Conservation (phyloP, 2,888 invertebrate species). For the Linyphia triangularis region DNA sequence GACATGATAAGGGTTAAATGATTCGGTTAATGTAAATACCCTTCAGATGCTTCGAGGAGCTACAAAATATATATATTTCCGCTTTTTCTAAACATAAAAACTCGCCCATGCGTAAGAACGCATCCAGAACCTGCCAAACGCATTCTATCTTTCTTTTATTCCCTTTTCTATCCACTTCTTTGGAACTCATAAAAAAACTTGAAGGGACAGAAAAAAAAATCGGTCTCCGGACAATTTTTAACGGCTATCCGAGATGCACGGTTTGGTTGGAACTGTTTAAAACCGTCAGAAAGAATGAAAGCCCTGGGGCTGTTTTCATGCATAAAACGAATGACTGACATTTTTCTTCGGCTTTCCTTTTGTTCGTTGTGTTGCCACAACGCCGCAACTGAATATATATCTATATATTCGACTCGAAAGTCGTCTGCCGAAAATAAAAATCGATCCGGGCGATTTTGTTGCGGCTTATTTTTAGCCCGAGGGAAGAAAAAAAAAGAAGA, state of each 20-base stretch:
- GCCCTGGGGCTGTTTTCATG: constrained; percentile 52
- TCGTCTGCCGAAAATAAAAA: constrained; percentile 66
- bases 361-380: constrained; percentile 46
- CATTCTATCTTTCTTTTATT: constrained; percentile 51
- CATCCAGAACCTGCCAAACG: constrained; percentile 58
- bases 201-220: constrained; percentile 17
- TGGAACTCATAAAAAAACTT: constrained; percentile 45
- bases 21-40: constrained; percentile 52
- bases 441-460: constrained; percentile 60
- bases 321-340: constrained; percentile 67
- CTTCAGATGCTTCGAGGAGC: constrained; percentile 9
- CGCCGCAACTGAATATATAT: constrained; percentile 21
- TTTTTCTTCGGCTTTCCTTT: constrained; percentile 52
- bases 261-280: constrained; percentile 50
- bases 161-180: background rate
- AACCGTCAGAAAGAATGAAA: constrained; percentile 50
- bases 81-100: background rate
- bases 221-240: constrained; percentile 51
- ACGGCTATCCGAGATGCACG: constrained; percentile 43
- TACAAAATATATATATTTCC: background rate
- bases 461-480: constrained; percentile 56
- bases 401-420: constrained; percentile 17
- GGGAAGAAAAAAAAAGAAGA: constrained; percentile 6
- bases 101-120: background rate
- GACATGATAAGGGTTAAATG: constrained; percentile 47